These are phyloP conservation scores for Acanthosepion lycidas DNA, from an alignment of 2,888 invertebrate genomes.

Conservation along the genomic window DNA sequence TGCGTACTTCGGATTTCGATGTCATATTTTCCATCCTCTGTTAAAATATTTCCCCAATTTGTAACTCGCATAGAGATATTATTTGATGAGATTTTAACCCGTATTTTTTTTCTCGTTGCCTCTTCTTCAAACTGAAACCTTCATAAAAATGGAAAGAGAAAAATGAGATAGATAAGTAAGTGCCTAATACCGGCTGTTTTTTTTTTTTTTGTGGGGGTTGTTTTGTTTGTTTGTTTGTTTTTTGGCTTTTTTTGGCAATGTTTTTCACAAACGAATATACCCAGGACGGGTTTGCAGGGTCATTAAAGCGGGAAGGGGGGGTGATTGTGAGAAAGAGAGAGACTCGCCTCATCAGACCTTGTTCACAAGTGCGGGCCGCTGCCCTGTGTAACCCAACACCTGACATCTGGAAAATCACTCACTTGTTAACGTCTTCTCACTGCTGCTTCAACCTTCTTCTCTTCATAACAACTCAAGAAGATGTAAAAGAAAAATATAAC, in stretches of 20 bases:
- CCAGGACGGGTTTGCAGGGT: not conserved
- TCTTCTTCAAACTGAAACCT: not conserved
- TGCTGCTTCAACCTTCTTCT: not conserved
- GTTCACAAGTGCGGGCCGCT: not conserved
- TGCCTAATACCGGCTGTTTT: not conserved
- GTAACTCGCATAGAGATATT: no score
- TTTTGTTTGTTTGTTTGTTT: not conserved
- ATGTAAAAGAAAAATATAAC: not conserved
- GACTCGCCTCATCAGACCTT: not conserved
- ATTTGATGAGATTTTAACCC: no score
- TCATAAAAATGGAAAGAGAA: not conserved
- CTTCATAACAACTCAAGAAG: not conserved
- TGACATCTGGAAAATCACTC: conserved; percentile 10
- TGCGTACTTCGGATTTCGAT: no score
- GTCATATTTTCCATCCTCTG: no score
- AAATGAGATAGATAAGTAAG: not conserved
- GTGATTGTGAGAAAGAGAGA: not conserved
- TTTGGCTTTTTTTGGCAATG: not conserved
- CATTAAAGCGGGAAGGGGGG: not conserved
- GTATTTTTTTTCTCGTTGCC: not conserved
- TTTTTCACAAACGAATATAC: not conserved
- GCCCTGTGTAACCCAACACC: conserved; percentile 7
- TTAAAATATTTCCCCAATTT: no score
- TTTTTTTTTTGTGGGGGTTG: no score
- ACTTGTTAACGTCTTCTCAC: not conserved